These are phyloP conservation scores for Connochaetes taurinus DNA, from an alignment of 2,113 vertebrate genomes.

Conservation along the genomic window DNA sequence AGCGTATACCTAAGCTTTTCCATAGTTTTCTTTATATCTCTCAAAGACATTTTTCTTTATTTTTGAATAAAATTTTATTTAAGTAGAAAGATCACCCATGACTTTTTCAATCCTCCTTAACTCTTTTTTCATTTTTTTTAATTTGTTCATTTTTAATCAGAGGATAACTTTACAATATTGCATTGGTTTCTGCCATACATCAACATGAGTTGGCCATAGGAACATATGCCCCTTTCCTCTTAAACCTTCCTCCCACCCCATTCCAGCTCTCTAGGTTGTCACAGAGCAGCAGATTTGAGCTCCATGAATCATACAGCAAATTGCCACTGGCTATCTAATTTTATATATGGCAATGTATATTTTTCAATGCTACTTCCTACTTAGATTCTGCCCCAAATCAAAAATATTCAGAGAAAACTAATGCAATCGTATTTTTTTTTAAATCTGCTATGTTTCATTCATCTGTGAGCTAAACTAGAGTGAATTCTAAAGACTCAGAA, in stretches of 20 bases:
- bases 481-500: constrained; percentile 47
- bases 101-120: not conserved
- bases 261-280: not conserved
- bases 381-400: not conserved
- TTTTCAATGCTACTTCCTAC: not conserved
- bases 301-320: not conserved
- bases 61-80: not conserved
- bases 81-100: not conserved
- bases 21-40: not conserved
- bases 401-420: constrained; percentile 20
- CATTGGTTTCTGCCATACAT: not conserved
- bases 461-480: constrained; percentile 49
- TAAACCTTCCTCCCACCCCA: not conserved
- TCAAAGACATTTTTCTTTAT: not conserved
- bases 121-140: not conserved
- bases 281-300: not conserved
- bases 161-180: not conserved
- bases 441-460: constrained; percentile 28
- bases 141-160: not conserved
- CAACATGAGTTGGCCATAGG: not conserved
- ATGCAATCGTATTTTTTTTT: not conserved
- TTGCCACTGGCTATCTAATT: not conserved
- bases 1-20: not conserved
- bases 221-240: not conserved
- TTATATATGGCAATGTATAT: not conserved